A percentile compares a stretch with the other conserved stretches of the same genome.
These are phyloP conservation scores for Idaea dimidiata DNA, from an alignment of 2,888 invertebrate species.

Conservation along the genomic window DNA sequence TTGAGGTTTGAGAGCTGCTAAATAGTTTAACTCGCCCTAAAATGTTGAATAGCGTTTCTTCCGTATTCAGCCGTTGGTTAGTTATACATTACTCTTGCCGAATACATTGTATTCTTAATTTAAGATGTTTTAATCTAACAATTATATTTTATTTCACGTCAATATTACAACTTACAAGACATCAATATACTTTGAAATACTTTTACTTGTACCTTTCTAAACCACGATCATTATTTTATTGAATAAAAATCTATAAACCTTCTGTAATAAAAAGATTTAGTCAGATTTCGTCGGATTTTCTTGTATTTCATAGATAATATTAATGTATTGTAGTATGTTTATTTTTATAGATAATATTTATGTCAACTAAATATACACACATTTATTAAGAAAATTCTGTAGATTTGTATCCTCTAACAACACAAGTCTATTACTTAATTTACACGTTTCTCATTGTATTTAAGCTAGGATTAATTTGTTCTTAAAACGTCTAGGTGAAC, in stretches of 20 bases:
- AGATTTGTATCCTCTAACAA: not conserved
- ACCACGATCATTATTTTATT: not conserved
- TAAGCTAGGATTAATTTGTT: not conserved
- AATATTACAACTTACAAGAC: not conserved
- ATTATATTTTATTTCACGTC: not conserved
- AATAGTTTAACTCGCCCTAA: too few species aligned
- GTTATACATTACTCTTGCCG: too few species aligned
- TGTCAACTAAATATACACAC: not conserved
- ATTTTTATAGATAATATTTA: not conserved
- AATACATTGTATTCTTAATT: not conserved
- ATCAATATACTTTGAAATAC: slow-evolving; percentile 13
- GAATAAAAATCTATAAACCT: not conserved
- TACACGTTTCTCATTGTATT: not conserved
- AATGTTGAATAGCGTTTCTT: too few species aligned
- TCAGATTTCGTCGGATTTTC: too few species aligned
- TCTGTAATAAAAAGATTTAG: not conserved
- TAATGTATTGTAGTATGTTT: not conserved
- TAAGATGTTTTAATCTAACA: not conserved
- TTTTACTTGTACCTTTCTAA: slow-evolving; percentile 11
- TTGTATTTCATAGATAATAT: not conserved
- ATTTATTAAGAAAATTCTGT: not conserved
- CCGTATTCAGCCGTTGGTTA: too few species aligned
- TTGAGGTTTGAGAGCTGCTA: too few species aligned
- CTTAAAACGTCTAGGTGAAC: not conserved
- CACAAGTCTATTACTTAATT: not conserved